These are phyloP conservation scores for Carassius gibelio DNA, from an alignment of 2,113 vertebrate species.

Conservation along the genomic window DNA sequence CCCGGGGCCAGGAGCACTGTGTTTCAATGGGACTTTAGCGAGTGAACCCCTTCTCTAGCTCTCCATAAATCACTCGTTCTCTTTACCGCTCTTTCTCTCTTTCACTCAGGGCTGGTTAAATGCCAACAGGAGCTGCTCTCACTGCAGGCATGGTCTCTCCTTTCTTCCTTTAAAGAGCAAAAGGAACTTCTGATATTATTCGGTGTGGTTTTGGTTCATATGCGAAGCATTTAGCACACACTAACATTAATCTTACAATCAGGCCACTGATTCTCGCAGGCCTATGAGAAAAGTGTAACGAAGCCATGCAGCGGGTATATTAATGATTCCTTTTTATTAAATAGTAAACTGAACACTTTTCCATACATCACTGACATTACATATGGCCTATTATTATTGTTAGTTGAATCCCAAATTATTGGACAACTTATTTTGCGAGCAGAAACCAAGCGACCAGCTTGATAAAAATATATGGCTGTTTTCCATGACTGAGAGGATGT, in stretches of 20 bases:
- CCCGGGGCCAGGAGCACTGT: conserved; percentile 59
- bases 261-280: conserved; percentile 3
- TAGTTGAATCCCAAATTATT: background rate
- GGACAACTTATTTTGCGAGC: too few species aligned
- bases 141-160: conserved; percentile 50
- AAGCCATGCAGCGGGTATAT: background rate
- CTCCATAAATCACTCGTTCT: conserved; percentile 63
- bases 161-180: conserved; percentile 26
- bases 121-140: conserved; percentile 44
- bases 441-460: background rate
- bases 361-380: background rate
- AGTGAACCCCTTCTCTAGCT: conserved; percentile 57
- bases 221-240: conserved; percentile 47
- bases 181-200: conserved; percentile 43
- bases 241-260: conserved; percentile 34
- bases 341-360: background rate
- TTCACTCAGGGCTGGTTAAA: conserved; percentile 39
- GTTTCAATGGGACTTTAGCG: conserved; percentile 57
- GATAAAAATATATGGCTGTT: background rate
- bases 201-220: conserved; percentile 35
- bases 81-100: conserved; percentile 34
- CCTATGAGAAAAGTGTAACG: background rate
- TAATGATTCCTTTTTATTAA: background rate
- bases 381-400: background rate
- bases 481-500: background rate